These are phyloP conservation scores for Sceliomorpha sp. DNA, from an alignment of 2,888 invertebrate species.

Conservation along the genomic window DNA sequence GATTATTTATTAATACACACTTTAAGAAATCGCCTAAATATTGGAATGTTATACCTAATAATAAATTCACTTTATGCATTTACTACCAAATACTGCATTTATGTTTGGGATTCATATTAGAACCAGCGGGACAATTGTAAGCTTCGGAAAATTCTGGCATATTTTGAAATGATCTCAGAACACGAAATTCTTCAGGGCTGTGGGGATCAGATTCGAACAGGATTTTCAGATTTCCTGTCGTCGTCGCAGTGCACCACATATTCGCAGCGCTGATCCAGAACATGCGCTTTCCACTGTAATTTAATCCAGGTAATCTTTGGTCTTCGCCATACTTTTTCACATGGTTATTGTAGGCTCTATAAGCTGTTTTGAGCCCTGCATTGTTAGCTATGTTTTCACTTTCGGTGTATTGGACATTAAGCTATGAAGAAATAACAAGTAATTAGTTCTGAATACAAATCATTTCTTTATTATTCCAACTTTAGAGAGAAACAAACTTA, in stretches of 20 bases:
- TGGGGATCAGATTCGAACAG: too few relatives aligned
- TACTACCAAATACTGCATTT: slow-evolving; percentile 82
- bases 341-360: slow-evolving; percentile 91
- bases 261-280: slow-evolving; percentile 84
- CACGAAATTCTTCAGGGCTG: slow-evolving; percentile 81
- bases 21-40: too few relatives aligned
- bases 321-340: slow-evolving; percentile 85
- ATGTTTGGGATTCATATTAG: slow-evolving; percentile 83
- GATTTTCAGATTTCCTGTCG: slow-evolving; percentile 86
- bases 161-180: slow-evolving; percentile 81
- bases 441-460: too few relatives aligned
- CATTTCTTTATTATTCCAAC: too few relatives aligned
- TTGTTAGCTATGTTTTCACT: slow-evolving; percentile 98
- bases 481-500: too few relatives aligned
- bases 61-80: too few relatives aligned
- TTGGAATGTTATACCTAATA: too few relatives aligned
- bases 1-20: too few relatives aligned
- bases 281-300: slow-evolving; percentile 86
- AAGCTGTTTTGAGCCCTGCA: slow-evolving; percentile 94
- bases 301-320: slow-evolving; percentile 86
- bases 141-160: slow-evolving; percentile 82
- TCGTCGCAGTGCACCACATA: slow-evolving; percentile 84
- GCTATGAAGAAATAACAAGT: too few relatives aligned
- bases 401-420: too few relatives aligned
- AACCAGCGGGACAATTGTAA: slow-evolving; percentile 83